Percentiles rank a stretch among this genome's conserved stretches.
Conservation (phyloP, 2,113 vertebrate genomes). For the Centropus unirufus region DNA sequence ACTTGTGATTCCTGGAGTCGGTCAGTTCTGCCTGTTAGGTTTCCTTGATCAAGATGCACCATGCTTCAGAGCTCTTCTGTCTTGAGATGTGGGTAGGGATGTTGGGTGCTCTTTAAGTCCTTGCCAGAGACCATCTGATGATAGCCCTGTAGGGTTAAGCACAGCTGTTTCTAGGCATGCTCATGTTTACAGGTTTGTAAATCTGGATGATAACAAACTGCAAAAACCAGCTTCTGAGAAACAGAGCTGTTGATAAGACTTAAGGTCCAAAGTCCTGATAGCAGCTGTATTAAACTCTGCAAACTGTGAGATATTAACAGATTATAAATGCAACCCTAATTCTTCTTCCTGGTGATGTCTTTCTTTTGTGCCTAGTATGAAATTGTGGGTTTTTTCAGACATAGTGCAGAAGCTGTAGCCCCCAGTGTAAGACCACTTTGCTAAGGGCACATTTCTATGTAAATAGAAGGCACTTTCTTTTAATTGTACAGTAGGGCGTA, state of each 20-base stretch:
- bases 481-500: not conserved
- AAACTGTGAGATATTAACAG: not conserved
- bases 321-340: not conserved
- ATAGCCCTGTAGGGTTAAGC: not conserved
- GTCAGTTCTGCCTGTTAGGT: not conserved
- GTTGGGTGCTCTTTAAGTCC: not conserved
- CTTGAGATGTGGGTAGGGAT: not conserved
- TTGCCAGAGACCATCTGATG: not conserved
- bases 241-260: not conserved
- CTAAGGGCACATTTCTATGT: not conserved
- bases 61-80: not conserved
- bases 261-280: not conserved
- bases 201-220: not conserved
- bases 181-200: not conserved
- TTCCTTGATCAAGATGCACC: not conserved
- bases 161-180: not conserved
- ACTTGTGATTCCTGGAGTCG: not conserved
- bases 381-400: not conserved
- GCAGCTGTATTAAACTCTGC: not conserved
- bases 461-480: not conserved
- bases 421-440: not conserved
- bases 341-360: not conserved
- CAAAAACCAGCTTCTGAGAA: not conserved
- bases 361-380: not conserved
- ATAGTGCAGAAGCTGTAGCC: not conserved